phyloP scores from a whole-genome alignment of 2,797 vertebrate species.

The Spinus pinus region DNA sequence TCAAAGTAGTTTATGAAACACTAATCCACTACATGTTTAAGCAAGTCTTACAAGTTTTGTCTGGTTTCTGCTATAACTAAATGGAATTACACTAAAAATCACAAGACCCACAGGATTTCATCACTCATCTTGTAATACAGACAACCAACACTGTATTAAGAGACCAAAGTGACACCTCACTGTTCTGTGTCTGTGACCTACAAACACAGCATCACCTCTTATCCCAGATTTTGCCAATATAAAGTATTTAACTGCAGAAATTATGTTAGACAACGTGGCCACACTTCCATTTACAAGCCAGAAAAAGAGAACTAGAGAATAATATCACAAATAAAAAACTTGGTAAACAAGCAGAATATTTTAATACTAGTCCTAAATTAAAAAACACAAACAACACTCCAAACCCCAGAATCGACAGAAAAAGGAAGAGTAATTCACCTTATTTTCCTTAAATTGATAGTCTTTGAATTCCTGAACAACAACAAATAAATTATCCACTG shows the following conservation, averaged over 20 bases:
- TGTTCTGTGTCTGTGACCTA: not conserved
- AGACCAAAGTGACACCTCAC: rapidly evolving
- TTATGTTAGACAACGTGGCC: rapidly evolving
- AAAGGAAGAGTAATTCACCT: slow-evolving; percentile 75
- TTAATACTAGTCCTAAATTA: not conserved
- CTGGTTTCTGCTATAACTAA: not conserved
- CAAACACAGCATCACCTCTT: not conserved
- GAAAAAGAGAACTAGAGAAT: not conserved
- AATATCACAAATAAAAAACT: not conserved
- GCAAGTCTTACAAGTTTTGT: not conserved
- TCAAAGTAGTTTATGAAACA: not conserved
- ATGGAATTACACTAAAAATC: not conserved
- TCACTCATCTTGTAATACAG: not conserved
- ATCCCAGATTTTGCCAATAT: not conserved
- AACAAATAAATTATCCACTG: slow-evolving; percentile 96
- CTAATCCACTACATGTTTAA: not conserved
- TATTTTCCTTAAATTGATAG: slow-evolving; percentile 88
- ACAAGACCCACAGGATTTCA: not conserved
- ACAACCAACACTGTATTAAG: not conserved
- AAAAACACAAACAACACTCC: not conserved
- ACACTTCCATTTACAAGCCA: not conserved
- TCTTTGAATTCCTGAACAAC: slow-evolving; percentile 88
- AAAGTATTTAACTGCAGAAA: not conserved
- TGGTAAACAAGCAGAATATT: not conserved
- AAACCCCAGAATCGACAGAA: rapidly evolving